phyloP scores from a whole-genome alignment of 1,140 invertebrate genomes.

The Belonocnema kinseyi region DNA sequence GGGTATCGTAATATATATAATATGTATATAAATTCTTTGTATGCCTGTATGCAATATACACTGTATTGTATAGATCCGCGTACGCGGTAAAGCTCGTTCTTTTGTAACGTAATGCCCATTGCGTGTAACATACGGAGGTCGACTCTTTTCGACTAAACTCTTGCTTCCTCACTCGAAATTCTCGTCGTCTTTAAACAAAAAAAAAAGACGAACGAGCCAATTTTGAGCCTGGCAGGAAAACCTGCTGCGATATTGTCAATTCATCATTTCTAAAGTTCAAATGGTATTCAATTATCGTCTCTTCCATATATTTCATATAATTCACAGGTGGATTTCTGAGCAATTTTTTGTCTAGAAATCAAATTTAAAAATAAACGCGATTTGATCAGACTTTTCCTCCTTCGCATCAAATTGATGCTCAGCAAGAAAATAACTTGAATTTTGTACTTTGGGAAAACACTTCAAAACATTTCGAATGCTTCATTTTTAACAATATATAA shows the following conservation, averaged over 20 bases:
- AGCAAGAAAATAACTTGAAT: no score
- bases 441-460: no score
- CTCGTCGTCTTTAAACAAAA: neutral
- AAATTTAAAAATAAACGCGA: no score
- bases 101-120: slow-evolving; percentile 70
- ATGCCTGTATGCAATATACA: slow-evolving; percentile 26
- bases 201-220: neutral
- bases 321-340: no score
- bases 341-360: no score
- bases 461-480: no score
- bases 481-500: no score
- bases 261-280: no score
- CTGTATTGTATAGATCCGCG: slow-evolving; percentile 42
- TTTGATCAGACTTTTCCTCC: no score
- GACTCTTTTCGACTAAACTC: slow-evolving; percentile 2
- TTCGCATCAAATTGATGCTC: no score
- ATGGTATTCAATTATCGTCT: no score
- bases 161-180: neutral
- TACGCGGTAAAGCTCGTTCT: slow-evolving; percentile 67
- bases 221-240: neutral
- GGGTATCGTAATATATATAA: slow-evolving; percentile 5
- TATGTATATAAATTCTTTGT: slow-evolving; percentile 32
- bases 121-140: slow-evolving; percentile 49
- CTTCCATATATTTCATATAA: no score
- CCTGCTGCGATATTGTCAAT: neutral